Evolutionary conservation across 2,797 vertebrate genomes (phyloP), one percentile per base, ranked within the genome.

Genomic region (Urocyon cinereoargenteus): DNA sequence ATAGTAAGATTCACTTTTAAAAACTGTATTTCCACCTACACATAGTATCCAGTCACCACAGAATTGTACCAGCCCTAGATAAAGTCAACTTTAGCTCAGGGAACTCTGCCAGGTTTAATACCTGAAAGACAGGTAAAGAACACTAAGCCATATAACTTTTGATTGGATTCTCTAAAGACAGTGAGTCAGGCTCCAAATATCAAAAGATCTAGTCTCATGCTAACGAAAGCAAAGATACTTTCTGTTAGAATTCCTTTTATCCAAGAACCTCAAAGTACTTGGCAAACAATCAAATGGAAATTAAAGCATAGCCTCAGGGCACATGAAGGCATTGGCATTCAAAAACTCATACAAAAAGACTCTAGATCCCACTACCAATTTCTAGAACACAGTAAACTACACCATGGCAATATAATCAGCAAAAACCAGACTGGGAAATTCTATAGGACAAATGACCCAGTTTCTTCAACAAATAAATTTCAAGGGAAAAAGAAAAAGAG

Each of bases 141-240:
- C 64, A 93, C 49, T n/a, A 82, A 68, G 31, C 28, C 49, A 94
- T 36, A 34, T 53, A 64, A 64, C 18, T 86, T 92, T 57, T 22
- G 8, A 95, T 2, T 89, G 61, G 86, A 86, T 86, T 96, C 61
- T 91, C 94, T 88, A 66, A 94, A 95, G 66, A 86, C n/a, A 59
- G n/a, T 87, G 64, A 94, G 61, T 91, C 94, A 96, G 28, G 4
- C 49, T 96, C 78, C n/a, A 79, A 94, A 53, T 86, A n/a, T 96
- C 94, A 93, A 92, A 93, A 97, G 75, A 94, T 86, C 84, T 86
- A 62, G 70, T 94, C 87, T 90, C 95, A 73, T 24, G 87, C 21
- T 92, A 91, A 72, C 19, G 22, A 96, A 84, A 96, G 92, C 91
- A 95, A 96, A 96, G 92, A 68, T 81, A 84, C 72, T 85, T 72